Evolutionary conservation across 2,888 invertebrate species (phyloP).

Genomic region (Pachliopta kotzebuea): DNA sequence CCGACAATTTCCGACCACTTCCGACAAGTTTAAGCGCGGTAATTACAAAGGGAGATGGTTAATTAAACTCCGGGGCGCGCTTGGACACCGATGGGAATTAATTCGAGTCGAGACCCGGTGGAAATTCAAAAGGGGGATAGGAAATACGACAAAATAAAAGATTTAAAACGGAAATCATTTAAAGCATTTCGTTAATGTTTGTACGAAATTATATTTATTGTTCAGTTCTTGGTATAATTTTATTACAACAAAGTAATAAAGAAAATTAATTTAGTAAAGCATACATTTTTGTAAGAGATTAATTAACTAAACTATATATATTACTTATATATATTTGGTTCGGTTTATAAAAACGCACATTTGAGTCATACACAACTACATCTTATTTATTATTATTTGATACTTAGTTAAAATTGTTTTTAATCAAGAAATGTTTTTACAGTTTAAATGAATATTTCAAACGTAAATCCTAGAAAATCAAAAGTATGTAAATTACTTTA

Average conservation of each 20-base stretch:
- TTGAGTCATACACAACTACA: too few relatives aligned
- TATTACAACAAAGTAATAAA: neutral
- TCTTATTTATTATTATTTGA: too few relatives aligned
- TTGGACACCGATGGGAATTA: constrained; percentile 65
- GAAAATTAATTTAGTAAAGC: neutral
- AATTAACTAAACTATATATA: too few relatives aligned
- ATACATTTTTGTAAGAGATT: too few relatives aligned
- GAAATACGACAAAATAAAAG: constrained; percentile 33
- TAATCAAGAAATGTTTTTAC: too few relatives aligned
- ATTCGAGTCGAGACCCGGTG: constrained; percentile 53
- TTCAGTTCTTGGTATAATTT: neutral
- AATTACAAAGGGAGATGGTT: constrained; percentile 79
- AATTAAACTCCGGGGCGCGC: constrained; percentile 67
- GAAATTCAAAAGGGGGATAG: constrained; percentile 42
- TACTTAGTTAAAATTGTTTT: too few relatives aligned
- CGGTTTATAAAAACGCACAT: too few relatives aligned
- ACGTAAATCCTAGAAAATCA: too few relatives aligned
- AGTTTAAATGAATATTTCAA: too few relatives aligned
- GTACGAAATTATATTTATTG: neutral
- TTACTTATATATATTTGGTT: too few relatives aligned
- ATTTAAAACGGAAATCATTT: constrained; percentile 44
- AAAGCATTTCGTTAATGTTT: constrained; percentile 13
- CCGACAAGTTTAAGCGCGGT: constrained; percentile 56
- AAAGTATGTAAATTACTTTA: too few relatives aligned
- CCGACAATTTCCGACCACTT: constrained; percentile 60